Evolutionary conservation across 1,140 invertebrate genomes (phyloP).

Genomic region (Lasioglossum baleicum): DNA sequence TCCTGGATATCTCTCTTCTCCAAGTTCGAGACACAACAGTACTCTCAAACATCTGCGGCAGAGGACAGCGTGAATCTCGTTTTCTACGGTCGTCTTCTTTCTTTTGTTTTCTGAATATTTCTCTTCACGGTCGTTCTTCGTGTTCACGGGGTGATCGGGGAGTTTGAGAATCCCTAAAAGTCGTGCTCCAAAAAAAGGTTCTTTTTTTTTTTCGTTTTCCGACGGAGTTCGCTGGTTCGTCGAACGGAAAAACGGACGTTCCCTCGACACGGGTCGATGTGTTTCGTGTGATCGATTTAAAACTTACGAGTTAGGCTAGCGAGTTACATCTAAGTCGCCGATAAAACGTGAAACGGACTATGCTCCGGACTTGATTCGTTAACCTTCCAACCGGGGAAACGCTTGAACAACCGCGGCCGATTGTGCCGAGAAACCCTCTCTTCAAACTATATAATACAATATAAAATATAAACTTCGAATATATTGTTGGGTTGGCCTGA

Average conservation of each 20-base stretch:
- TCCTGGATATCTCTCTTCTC: constrained; percentile 13
- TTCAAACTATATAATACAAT: no score
- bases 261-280: neutral
- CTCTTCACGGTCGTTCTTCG: neutral
- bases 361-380: constrained; percentile 1
- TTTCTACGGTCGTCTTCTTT: neutral
- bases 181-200: constrained; percentile 20
- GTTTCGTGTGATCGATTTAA: constrained; percentile 21
- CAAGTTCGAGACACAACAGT: constrained; percentile 37
- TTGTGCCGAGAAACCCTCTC: no score
- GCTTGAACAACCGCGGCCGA: no score
- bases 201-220: neutral
- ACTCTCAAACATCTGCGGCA: constrained; percentile 2
- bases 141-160: constrained; percentile 22
- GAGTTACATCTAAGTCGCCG: neutral
- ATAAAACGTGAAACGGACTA: neutral
- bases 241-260: neutral
- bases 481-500: no score
- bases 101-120: neutral
- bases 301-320: constrained; percentile 2
- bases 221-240: constrained; percentile 3
- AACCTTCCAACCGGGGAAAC: no score
- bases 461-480: no score
- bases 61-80: constrained; percentile 14
- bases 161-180: constrained; percentile 31